phyloP scores from a whole-genome alignment of 2,888 invertebrate species.

The Apamea crenata region DNA sequence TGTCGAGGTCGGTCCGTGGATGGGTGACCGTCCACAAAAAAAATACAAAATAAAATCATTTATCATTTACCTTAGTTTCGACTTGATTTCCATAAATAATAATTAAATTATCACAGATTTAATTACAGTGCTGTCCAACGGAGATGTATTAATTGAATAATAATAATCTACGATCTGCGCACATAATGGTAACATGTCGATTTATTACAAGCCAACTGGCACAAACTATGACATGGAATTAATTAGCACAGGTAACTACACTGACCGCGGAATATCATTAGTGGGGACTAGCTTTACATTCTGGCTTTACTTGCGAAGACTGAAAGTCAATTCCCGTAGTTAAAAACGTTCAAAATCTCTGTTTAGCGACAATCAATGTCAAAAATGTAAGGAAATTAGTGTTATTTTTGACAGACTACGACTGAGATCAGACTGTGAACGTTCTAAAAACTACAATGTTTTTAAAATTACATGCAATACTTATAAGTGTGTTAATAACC shows the following conservation, averaged over 20 bases:
- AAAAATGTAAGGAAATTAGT: too few relatives aligned
- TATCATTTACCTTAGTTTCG: not conserved
- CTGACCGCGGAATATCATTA: slow-evolving; percentile 5
- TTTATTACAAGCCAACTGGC: slow-evolving; percentile 32
- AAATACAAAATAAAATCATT: too few relatives aligned
- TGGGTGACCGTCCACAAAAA: not conserved
- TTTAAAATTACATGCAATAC: too few relatives aligned
- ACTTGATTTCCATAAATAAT: not conserved
- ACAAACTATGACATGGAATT: slow-evolving; percentile 22
- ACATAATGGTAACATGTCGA: slow-evolving; percentile 9
- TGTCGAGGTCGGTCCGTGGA: not conserved
- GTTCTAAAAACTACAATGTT: too few relatives aligned
- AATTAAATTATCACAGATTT: not conserved
- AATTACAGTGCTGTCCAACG: not conserved
- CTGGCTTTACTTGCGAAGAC: not conserved
- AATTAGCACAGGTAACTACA: slow-evolving; percentile 10
- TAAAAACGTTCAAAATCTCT: not conserved
- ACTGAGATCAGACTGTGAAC: too few relatives aligned
- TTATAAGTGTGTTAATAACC: not conserved
- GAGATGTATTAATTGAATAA: slow-evolving; percentile 29
- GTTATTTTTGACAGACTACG: too few relatives aligned
- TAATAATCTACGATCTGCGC: slow-evolving; percentile 14
- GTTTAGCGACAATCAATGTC: too few relatives aligned
- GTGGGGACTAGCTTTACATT: not conserved
- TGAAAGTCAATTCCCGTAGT: not conserved